Evolutionary conservation across 2,888 invertebrate species (phyloP).

Genomic region (Zygogramma bicolorata): DNA sequence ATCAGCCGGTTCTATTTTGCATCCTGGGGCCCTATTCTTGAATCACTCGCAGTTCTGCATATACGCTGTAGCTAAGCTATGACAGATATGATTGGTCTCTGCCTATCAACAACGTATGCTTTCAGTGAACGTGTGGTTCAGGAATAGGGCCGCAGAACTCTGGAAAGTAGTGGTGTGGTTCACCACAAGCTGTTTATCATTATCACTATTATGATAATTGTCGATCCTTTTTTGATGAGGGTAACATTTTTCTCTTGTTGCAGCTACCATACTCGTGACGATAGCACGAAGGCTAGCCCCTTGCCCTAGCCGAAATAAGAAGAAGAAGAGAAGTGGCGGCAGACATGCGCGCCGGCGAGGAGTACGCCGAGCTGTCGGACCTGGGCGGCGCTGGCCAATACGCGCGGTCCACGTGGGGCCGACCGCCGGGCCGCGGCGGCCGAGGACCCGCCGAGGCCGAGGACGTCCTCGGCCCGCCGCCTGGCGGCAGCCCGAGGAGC

Average conservation of each 20-base stretch:
- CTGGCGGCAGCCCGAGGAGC: constrained; percentile 67
- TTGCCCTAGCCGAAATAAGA: constrained; percentile 37
- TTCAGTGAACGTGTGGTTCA: too few species aligned
- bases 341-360: constrained; percentile 63
- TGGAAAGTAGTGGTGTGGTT: too few species aligned
- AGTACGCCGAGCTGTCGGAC: constrained; percentile 67
- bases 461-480: constrained; percentile 72
- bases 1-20: too few species aligned
- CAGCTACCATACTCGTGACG: constrained; percentile 65
- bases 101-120: too few species aligned
- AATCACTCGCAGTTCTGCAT: too few species aligned
- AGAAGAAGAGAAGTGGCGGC: constrained; percentile 34
- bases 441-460: constrained; percentile 71
- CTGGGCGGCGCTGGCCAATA: constrained; percentile 60
- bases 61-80: too few species aligned
- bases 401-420: constrained; percentile 15
- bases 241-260: constrained; percentile 43
- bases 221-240: too few species aligned
- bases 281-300: constrained; percentile 56
- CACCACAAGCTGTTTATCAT: too few species aligned
- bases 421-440: constrained; percentile 65
- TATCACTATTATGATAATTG: too few species aligned
- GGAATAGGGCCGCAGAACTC: too few species aligned
- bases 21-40: too few species aligned
- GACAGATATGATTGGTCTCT: too few species aligned